Evolutionary conservation across 1,140 invertebrate species (phyloP), one percentile per base, ranked within the genome.

Genomic region (Gyrodactylus bullatarudis): DNA sequence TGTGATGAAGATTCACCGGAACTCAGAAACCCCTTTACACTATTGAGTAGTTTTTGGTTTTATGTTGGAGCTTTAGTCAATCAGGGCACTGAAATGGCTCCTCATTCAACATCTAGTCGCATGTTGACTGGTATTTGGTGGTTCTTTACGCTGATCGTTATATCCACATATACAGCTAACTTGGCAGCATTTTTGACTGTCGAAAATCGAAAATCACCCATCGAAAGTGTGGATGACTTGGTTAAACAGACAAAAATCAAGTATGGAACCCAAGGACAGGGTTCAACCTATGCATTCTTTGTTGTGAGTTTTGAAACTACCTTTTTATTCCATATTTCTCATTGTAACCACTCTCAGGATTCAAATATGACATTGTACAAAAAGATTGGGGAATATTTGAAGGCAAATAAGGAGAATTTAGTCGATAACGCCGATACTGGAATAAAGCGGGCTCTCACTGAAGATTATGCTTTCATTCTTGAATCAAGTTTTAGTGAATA

Each of bases 81-180:
- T 71, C 74, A 74, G 69, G 68, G 74, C 0, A 79, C 78, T 2
- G 80, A 81, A 73, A 75, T 81, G 8, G 78, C 77, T 74, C 79
- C 80, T 0, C 73, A 78, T 54, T 78, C 79, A 16, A 75, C 79
- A 26, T 80, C 79, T 2, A 81, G 79, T 8, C 75, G 80, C 24
- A 77, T 81, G 21, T 78, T 81, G 23, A 24, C 74, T 23, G 74
- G 88, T 2, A 93, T 94, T 75, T 97, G 93, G 93, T 96, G 92
- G 90, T 94, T 98, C 81, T 98, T 97, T 82, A 96, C 92, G 0
- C 84, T 98, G 21, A 96, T 98, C 78, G 93, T 98, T 78, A 91
- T 97, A 74, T 93, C 91, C 0, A 93, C 91, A 22, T 95, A 95
- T 80, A 98, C 93, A 0, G 93, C 93, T 19, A 98, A 98, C 82